Conservation (phyloP, 1,140 invertebrate genomes). For the Ostrea edulis region DNA sequence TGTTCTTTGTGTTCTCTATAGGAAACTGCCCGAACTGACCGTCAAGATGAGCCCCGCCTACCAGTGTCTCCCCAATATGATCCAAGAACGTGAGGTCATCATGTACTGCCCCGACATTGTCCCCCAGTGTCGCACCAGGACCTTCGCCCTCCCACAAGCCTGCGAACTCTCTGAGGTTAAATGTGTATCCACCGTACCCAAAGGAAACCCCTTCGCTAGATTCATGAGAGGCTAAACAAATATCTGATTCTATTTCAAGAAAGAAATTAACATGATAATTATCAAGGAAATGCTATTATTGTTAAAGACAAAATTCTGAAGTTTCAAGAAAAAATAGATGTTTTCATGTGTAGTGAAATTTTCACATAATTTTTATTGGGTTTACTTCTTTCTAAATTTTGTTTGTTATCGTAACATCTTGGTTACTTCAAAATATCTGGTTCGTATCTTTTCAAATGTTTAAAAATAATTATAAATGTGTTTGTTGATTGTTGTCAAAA, state of each 20-base stretch:
- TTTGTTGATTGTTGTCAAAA: background rate
- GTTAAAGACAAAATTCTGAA: too few relatives aligned
- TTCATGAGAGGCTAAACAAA: background rate
- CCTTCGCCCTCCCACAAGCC: background rate
- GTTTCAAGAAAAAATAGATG: too few relatives aligned
- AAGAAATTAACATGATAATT: too few relatives aligned
- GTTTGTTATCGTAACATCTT: too few relatives aligned
- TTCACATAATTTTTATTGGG: too few relatives aligned
- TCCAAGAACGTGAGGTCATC: conserved; percentile 23
- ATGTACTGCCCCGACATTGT: conserved; percentile 34
- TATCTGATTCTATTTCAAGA: too few relatives aligned
- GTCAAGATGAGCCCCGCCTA: background rate
- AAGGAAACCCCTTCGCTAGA: background rate
- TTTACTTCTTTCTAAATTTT: too few relatives aligned
- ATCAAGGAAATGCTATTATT: too few relatives aligned
- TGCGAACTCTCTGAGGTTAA: background rate
- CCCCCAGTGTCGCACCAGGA: conserved; percentile 24
- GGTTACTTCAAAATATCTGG: too few relatives aligned
- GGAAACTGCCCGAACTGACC: background rate
- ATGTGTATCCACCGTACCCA: background rate
- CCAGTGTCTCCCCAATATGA: conserved; percentile 27
- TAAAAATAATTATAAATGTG: too few relatives aligned
- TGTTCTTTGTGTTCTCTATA: background rate
- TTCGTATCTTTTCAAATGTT: too few relatives aligned
- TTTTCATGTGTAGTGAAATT: too few relatives aligned